Evolutionary conservation across 2,113 vertebrate species (phyloP), one percentile per base, ranked within the genome.

Genomic region (Triplophysa rosa): DNA sequence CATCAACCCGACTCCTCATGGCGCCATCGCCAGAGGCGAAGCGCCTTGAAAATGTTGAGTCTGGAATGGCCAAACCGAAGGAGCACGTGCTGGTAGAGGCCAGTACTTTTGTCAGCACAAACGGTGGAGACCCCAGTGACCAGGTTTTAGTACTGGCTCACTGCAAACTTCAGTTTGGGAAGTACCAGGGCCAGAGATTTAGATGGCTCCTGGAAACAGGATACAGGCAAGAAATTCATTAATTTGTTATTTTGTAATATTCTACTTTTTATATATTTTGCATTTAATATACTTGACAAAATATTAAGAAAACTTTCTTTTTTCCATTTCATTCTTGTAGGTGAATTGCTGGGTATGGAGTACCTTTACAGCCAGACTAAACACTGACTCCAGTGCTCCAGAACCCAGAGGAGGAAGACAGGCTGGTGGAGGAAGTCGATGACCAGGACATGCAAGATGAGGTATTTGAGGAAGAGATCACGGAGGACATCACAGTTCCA

Each of bases 401-500:
- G n/a, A n/a, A n/a, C n/a, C n/a, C n/a, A n/a, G n/a, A n/a, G n/a
- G n/a, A n/a, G n/a, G n/a, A n/a, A n/a, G n/a, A n/a, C n/a, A n/a
- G 71, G 58, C 71, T 62, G 37, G 40, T 76, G 40, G 72, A 63
- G 58, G 37, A 26, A 24, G 13, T 75, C 19, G 9, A 24, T 23
- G 72, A 69, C 7, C 40, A 69, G 67, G 67, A 69, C n/a, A 1
- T 21, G 6, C 33, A 23, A 47, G 42, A 76, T 61, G 59, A 76
- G 40, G 72, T 59, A 7, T 75, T 75, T 49, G 26, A 2, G 26
- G 26, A 29, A 29, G 26, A 29, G 26, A 29, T 29, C 26, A 29
- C 26, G 19, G 72, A 75, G 58, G 71, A 74, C 71, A 62, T 74
- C 21, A 74, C 71, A 24, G 71, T 74, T 74, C 71, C 54, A 40